These are phyloP conservation scores for Apis florea DNA, from an alignment of 1,140 invertebrate species.

Conservation along the genomic window DNA sequence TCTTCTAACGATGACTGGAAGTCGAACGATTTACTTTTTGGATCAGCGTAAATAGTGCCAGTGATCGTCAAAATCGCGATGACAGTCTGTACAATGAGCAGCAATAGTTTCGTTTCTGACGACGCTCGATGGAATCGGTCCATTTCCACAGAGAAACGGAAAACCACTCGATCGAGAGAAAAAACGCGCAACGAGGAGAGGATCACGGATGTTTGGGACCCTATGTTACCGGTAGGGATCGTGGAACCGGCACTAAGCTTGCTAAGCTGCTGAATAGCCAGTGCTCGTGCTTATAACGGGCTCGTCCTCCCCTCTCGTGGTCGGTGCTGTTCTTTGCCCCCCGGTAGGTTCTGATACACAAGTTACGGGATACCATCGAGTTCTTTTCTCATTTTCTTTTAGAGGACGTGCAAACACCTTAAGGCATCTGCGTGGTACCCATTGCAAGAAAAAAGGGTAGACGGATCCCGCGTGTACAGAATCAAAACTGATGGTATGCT, in stretches of 20 bases:
- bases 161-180: background rate
- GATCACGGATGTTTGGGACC: conserved; percentile 10
- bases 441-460: conserved; percentile 25
- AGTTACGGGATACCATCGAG: conserved; percentile 42
- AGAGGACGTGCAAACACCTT: background rate
- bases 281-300: conserved; percentile 79
- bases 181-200: conserved; percentile 13
- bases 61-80: background rate
- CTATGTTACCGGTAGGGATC: conserved; percentile 37
- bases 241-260: conserved; percentile 67
- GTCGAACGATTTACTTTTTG: conserved; percentile 5
- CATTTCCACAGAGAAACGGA: background rate
- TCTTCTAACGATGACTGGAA: conserved; percentile 11
- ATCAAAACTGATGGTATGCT: background rate
- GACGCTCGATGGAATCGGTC: background rate
- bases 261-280: conserved; percentile 76
- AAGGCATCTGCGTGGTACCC: background rate
- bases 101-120: conserved; percentile 33
- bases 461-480: background rate
- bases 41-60: background rate
- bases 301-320: conserved; percentile 73
- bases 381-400: conserved; percentile 54
- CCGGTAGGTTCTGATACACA: conserved; percentile 44
- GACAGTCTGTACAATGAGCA: conserved; percentile 46
- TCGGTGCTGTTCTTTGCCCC: conserved; percentile 50